A percentile compares a stretch with the other conserved stretches of the same genome.
These are phyloP conservation scores for Prosopocoilus inquinatus DNA, from an alignment of 2,888 invertebrate genomes.

Conservation along the genomic window DNA sequence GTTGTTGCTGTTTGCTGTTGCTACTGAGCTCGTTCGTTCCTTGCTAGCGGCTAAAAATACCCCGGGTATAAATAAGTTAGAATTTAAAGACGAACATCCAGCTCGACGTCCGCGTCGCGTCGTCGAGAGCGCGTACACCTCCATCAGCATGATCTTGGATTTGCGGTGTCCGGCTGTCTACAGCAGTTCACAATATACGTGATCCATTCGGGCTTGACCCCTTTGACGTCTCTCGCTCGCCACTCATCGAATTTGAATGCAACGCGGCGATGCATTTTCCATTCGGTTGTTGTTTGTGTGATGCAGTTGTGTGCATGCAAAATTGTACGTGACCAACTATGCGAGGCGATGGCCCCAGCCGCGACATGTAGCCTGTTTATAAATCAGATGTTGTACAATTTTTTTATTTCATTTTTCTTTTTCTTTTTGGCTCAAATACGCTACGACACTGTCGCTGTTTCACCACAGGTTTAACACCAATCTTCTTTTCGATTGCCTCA, in stretches of 20 bases:
- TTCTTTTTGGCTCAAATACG: neutral
- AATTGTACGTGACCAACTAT: conserved; percentile 38
- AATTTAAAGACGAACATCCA: conserved; percentile 39
- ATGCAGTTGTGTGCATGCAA: conserved; percentile 44
- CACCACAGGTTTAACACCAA: neutral
- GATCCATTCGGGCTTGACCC: neutral
- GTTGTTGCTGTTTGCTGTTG: conserved; percentile 41
- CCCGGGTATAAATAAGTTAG: conserved; percentile 44
- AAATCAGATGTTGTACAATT: conserved; percentile 2
- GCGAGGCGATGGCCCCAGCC: conserved; percentile 31
- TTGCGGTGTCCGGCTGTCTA: neutral
- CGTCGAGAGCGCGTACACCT: neutral
- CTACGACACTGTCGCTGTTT: neutral
- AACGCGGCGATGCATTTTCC: conserved; percentile 36
- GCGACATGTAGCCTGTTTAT: conserved; percentile 23
- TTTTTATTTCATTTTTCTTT: neutral
- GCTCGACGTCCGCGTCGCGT: conserved; percentile 10
- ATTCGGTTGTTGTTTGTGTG: conserved; percentile 41
- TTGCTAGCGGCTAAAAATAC: conserved; percentile 49
- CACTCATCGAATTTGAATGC: conserved; percentile 25
- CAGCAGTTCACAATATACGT: neutral
- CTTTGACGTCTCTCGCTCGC: neutral
- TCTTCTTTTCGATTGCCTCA: too few relatives aligned
- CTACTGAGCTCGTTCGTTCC: conserved; percentile 39
- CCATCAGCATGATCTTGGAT: neutral